Percentiles rank a stretch among this genome's conserved stretches.
These are phyloP conservation scores for Stenolophus ochropezus DNA, from an alignment of 2,888 invertebrate genomes.

Conservation along the genomic window DNA sequence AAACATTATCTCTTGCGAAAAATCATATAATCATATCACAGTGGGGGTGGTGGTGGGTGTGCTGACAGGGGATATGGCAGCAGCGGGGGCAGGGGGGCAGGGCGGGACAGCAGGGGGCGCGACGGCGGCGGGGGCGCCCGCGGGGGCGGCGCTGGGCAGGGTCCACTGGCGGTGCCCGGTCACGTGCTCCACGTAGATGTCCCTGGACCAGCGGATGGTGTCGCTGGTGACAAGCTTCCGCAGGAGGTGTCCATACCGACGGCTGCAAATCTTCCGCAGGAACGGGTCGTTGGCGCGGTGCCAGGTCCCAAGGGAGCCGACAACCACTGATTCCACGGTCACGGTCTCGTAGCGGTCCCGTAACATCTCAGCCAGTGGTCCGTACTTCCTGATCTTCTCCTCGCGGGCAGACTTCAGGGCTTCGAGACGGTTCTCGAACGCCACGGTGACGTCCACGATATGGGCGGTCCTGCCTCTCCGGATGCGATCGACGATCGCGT, in stretches of 20 bases:
- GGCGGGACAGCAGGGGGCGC: background rate
- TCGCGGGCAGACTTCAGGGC: slow-evolving; percentile 64
- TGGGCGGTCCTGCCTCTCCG: slow-evolving; percentile 62
- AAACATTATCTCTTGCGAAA: too few relatives aligned
- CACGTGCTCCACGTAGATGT: slow-evolving; percentile 68
- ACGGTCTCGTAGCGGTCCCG: slow-evolving; percentile 57
- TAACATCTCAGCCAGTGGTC: slow-evolving; percentile 27
- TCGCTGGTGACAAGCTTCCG: slow-evolving; percentile 66
- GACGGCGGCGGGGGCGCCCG: background rate
- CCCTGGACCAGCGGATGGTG: slow-evolving; percentile 66
- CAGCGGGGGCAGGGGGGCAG: background rate
- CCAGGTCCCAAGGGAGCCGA: slow-evolving; percentile 68
- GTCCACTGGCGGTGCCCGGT: slow-evolving; percentile 61
- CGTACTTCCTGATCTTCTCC: slow-evolving; percentile 62
- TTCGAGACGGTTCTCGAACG: slow-evolving; percentile 66
- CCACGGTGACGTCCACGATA: slow-evolving; percentile 67
- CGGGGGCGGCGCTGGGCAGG: background rate
- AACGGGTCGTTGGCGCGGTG: slow-evolving; percentile 65
- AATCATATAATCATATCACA: too few relatives aligned
- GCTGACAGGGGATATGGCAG: background rate
- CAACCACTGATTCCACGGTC: slow-evolving; percentile 64
- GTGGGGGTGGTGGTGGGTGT: too few relatives aligned
- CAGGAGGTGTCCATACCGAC: slow-evolving; percentile 64
- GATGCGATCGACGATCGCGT: slow-evolving; percentile 64
- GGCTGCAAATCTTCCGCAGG: slow-evolving; percentile 60